phyloP scores from a whole-genome alignment of 2,797 vertebrate species.

The Glyptemys insculpta region DNA sequence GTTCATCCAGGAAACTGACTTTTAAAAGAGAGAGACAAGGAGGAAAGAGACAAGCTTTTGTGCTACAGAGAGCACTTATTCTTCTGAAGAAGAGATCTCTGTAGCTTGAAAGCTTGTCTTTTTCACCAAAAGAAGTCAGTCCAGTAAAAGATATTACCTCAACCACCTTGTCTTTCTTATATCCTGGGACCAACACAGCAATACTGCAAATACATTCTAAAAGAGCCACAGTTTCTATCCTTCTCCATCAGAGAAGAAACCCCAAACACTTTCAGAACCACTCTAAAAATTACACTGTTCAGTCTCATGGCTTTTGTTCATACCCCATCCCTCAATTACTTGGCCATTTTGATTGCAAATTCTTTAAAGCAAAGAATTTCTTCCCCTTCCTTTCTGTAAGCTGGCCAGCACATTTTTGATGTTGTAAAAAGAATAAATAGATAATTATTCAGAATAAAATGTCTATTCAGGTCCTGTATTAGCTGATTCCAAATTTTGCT shows the following conservation, averaged over 20 bases:
- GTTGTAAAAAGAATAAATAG: neutral
- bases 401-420: neutral
- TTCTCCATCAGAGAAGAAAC: neutral
- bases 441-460: neutral
- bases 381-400: neutral
- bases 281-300: neutral
- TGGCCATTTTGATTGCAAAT: neutral
- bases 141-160: neutral
- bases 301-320: neutral
- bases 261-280: neutral
- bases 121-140: neutral
- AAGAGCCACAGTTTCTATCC: neutral
- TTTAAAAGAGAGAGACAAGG: neutral
- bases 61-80: neutral
- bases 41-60: neutral
- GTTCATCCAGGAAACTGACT: neutral
- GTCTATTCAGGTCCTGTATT: neutral
- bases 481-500: neutral
- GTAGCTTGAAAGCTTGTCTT: neutral
- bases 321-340: neutral
- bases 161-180: neutral
- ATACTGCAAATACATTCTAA: neutral
- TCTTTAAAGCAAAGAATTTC: neutral
- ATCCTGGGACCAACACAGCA: neutral
- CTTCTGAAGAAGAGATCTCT: too few relatives aligned